Evolutionary conservation across 30 jellyfish, hydroid and myxozoan species (phyloP).

Genomic region (Hydractinia echinata): DNA sequence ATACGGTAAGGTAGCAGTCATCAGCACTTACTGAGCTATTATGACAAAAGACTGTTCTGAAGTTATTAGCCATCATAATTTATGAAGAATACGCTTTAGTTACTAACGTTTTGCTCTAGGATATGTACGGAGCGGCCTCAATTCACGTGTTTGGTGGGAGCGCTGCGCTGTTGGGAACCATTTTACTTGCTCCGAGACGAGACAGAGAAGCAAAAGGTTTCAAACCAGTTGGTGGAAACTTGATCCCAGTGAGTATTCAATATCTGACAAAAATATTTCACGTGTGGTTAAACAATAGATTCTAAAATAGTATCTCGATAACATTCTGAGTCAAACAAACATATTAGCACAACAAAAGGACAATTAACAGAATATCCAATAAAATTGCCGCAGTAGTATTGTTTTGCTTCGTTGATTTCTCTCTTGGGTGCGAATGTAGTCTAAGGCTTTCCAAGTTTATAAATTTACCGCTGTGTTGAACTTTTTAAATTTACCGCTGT

Average conservation of each 20-base stretch:
- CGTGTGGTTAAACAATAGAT: too few species aligned
- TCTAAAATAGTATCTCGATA: too few species aligned
- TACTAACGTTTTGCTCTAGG: slow-evolving; percentile 38
- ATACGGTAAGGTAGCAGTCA: slow-evolving; percentile 30
- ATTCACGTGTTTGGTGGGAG: slow-evolving; percentile 79
- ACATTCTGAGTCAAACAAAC: too few species aligned
- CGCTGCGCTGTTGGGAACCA: slow-evolving; percentile 78
- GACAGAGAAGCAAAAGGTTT: slow-evolving; percentile 36
- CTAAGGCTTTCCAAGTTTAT: too few species aligned
- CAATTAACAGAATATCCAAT: too few species aligned
- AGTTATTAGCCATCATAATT: background rate
- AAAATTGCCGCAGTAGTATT: too few species aligned
- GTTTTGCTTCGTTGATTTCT: too few species aligned
- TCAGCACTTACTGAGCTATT: background rate
- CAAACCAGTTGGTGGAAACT: slow-evolving; percentile 60
- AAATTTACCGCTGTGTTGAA: too few species aligned
- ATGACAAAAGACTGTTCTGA: background rate
- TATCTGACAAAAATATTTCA: too few species aligned
- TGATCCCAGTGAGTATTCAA: slow-evolving; percentile 60
- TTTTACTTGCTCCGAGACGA: slow-evolving; percentile 55
- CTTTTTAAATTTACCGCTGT: too few species aligned
- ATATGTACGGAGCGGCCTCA: slow-evolving; percentile 71
- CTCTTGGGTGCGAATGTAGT: too few species aligned
- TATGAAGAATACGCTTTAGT: background rate
- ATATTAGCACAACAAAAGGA: too few species aligned